These are phyloP conservation scores for Achlya flavicornis DNA, from an alignment of 2,888 invertebrate genomes.

Conservation along the genomic window DNA sequence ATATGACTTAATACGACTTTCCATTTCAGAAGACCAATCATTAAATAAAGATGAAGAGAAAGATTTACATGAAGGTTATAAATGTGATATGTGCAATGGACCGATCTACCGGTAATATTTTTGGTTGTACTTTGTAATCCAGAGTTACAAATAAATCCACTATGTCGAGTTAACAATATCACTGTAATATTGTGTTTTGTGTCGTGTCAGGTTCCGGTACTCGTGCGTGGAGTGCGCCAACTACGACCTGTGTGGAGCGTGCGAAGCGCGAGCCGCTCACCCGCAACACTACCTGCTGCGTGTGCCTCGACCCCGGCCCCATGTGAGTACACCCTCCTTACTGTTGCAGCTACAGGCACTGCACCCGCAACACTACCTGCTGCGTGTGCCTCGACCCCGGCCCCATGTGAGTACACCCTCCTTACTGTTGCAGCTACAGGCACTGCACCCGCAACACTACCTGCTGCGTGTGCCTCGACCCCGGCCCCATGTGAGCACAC, in stretches of 20 bases:
- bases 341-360: background rate
- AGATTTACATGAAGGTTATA: no score
- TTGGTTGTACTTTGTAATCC: no score
- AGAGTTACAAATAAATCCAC: no score
- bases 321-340: slow-evolving; percentile 1
- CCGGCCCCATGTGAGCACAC: background rate
- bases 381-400: background rate
- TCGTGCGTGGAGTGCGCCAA: slow-evolving; percentile 1
- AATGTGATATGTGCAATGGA: no score
- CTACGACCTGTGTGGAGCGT: background rate
- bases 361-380: slow-evolving; percentile 4
- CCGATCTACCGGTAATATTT: no score
- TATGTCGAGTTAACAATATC: no score
- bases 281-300: slow-evolving; percentile 4
- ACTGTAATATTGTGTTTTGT: no score
- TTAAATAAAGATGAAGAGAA: no score
- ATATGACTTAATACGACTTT: no score
- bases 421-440: slow-evolving; percentile 1
- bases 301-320: background rate
- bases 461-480: background rate
- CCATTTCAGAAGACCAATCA: no score
- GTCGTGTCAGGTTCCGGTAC: background rate
- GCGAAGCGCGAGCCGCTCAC: background rate
- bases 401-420: slow-evolving; percentile 2
- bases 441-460: slow-evolving; percentile 1